phyloP scores from a whole-genome alignment of 2,797 vertebrate genomes.

The Sylvilagus floridanus region DNA sequence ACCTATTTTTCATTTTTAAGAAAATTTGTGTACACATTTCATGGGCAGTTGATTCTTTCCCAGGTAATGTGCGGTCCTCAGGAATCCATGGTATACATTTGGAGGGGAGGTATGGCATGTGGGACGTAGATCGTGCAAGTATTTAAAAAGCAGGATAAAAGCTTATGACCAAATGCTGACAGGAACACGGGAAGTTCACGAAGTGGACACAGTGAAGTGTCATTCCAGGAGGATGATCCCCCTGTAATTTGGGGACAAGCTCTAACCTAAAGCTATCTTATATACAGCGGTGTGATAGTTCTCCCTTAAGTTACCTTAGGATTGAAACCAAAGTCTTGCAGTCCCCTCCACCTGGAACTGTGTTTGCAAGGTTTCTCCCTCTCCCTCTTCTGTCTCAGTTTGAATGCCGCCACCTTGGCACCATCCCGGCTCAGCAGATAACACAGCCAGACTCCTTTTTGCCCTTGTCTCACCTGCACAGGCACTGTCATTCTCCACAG shows the following conservation, averaged over 20 bases:
- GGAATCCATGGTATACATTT: neutral
- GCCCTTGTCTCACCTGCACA: neutral
- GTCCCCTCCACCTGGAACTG: neutral
- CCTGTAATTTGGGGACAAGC: neutral
- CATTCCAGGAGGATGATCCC: neutral
- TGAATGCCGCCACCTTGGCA: neutral
- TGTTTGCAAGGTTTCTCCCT: neutral
- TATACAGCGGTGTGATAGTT: neutral
- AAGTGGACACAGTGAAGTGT: neutral
- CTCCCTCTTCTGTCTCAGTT: neutral
- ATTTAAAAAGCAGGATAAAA: neutral
- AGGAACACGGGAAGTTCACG: constrained; percentile 16
- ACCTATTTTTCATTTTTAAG: constrained; percentile 92
- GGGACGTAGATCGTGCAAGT: neutral
- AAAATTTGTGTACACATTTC: constrained; percentile 93
- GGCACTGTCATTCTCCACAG: neutral
- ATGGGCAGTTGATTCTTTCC: constrained; percentile 96
- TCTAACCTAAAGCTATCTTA: neutral
- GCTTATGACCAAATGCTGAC: neutral
- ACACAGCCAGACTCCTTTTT: neutral
- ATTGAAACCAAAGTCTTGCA: neutral
- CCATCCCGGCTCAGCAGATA: neutral
- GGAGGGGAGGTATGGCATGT: neutral
- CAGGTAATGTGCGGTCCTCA: constrained; percentile 89
- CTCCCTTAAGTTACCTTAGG: neutral